Evolutionary conservation across 2,797 vertebrate genomes (phyloP), one percentile per base, ranked within the genome.

Genomic region (Enteromius afrohamiltoni): DNA sequence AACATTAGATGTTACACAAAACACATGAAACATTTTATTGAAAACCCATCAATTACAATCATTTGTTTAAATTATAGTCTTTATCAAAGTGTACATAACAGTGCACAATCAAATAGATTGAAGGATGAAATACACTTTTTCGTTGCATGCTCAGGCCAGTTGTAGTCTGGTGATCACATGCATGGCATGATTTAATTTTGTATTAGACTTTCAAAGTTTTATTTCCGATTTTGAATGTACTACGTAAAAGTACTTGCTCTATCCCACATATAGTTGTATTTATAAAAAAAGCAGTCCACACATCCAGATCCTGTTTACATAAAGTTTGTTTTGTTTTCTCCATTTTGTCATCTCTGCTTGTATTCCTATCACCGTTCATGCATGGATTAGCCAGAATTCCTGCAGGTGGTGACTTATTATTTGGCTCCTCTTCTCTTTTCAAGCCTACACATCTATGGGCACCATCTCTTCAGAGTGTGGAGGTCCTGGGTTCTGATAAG

Each of bases 361-460:
- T 75, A 26, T 74, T 75, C 71, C 34, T 55, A 26, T 64, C 34
- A 71, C 64, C 68, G 68, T 84, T 34, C 51, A 82, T 82, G 69
- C 70, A 19, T 64, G 70, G 80, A 49, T 69, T 34, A 69, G 64
- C 65, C 87, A 85, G 89, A 90, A 88, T 89, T 88, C 80, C 75
- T 82, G 80, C 83, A 65, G 45, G 77, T 62, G 65, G 29, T n/a
- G 71, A 62, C 11, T 45, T 67, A 31, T 83, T 77, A 60, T 77
- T 69, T 83, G 37, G 19, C 10, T 83, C 19, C 62, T 70, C 74
- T 78, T 64, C 51, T 77, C 62, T 89, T 86, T 74, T 79, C 83
- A 90, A 34, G 83, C 62, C 79, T n/a, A 88, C 45, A 83, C 88
- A 90, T 91, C 91, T 89, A 82, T 85, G 88, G 83, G 88, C 86